These are phyloP conservation scores for Phymanthus crucifer DNA, from an alignment of 92 coral and sea anemone species.

Conservation along the genomic window DNA sequence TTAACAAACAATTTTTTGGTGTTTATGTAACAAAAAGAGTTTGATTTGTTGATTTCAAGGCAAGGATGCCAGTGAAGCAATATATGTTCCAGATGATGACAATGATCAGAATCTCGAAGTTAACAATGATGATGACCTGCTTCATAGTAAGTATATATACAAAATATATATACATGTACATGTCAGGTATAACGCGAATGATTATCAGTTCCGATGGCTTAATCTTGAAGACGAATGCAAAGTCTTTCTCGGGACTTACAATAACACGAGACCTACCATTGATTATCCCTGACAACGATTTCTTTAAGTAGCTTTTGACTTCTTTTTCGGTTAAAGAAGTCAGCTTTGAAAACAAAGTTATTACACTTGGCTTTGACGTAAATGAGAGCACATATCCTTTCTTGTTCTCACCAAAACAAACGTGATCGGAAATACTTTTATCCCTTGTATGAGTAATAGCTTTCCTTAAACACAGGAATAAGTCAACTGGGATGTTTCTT, in stretches of 20 bases:
- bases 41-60: no score
- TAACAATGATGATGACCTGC: no score
- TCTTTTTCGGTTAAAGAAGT: constrained; percentile 33
- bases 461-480: constrained; percentile 51
- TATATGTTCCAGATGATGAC: no score
- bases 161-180: no score
- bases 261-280: constrained; percentile 58
- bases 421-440: constrained; percentile 36
- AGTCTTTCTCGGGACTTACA: constrained; percentile 11
- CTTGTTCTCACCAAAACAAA: constrained; percentile 49
- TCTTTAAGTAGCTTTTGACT: constrained; percentile 44
- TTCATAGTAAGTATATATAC: no score
- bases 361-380: constrained; percentile 43
- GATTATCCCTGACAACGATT: constrained; percentile 50
- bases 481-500: constrained; percentile 45
- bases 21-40: no score
- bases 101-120: no score
- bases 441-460: constrained; percentile 52
- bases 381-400: constrained; percentile 56
- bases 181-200: no score
- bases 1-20: no score
- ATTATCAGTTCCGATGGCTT: constrained; percentile 31
- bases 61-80: no score
- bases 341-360: constrained; percentile 46
- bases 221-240: no score